Evolutionary conservation across 2,888 invertebrate genomes (phyloP), one percentile per base, ranked within the genome.

Genomic region (Nowickia ferox): DNA sequence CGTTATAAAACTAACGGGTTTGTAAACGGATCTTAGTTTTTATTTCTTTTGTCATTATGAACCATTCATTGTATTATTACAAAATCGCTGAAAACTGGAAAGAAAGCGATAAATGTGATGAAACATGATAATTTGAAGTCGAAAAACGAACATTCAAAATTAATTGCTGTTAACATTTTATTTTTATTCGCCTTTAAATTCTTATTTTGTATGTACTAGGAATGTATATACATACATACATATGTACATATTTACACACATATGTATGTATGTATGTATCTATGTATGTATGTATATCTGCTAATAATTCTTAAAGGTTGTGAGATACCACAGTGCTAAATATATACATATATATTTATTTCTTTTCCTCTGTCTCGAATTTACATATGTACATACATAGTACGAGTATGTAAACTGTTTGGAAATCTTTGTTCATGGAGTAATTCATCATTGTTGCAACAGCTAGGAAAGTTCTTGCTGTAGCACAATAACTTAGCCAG

Each of bases 41-140:
- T 46, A 42, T 53, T 42, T 44, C 3, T 44, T 53, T 63, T 22
- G 17, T n/a, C 44, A 57, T 44, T 15, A 40, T 38, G 19, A 4
- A 30, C 48, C 51, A 71, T 63, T 38, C 51, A 46, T 66, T 38
- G 44, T 22, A 51, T 42, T 59, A 59, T 17, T 77, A 72, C 30
- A 59, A 63, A 61, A 42, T 53, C 30, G n/a, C 9, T 44, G 13
- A 13, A 40, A 61, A 59, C 38, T 51, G 19, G 57, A 22, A 48
- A 17, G 22, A 78, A 78, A 78, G 44, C 30, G 48, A 51, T 61
- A 61, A 77, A 68, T 17, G 53, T 51, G 13, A 69, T 19, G 42
- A 30, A 30, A 40, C 30, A 30, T 53, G 22, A 65, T 51, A 69
- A 69, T 51, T 69, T 51, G 1, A 53, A 46, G 55, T 53, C 44